Conservation (phyloP, 2,797 vertebrate species). For the Myoxocephalus aenaeus region DNA sequence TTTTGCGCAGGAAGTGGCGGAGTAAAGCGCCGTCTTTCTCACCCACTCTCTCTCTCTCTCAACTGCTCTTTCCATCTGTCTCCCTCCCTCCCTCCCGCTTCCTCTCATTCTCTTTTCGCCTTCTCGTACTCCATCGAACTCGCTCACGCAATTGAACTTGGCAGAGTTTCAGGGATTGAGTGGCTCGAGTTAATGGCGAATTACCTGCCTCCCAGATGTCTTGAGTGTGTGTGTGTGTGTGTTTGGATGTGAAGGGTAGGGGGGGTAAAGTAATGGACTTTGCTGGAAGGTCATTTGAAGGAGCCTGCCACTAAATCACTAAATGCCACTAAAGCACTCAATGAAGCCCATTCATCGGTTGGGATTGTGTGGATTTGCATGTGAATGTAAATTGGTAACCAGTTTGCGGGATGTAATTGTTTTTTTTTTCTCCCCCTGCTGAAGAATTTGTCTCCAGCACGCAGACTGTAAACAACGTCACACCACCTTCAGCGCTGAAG, state of each 20-base stretch:
- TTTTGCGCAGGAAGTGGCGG: slow-evolving; percentile 53
- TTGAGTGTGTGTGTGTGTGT: slow-evolving; percentile 41
- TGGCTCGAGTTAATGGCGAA: slow-evolving; percentile 74
- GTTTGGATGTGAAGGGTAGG: slow-evolving; percentile 1
- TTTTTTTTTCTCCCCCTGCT: slow-evolving; percentile 32
- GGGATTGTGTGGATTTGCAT: slow-evolving; percentile 55
- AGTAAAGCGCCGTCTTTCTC: slow-evolving; percentile 44
- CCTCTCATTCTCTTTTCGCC: slow-evolving; percentile 42
- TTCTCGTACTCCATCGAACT: slow-evolving; percentile 47
- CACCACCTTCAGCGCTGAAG: not conserved
- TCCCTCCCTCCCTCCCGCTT: slow-evolving; percentile 12
- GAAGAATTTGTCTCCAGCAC: slow-evolving; percentile 31
- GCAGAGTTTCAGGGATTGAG: slow-evolving; percentile 73
- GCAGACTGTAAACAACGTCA: not conserved
- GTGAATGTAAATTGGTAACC: slow-evolving; percentile 53
- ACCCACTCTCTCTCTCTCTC: slow-evolving; percentile 9
- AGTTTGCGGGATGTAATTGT: slow-evolving; percentile 52
- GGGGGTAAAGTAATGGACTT: slow-evolving; percentile 64
- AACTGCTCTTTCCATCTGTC: slow-evolving; percentile 59
- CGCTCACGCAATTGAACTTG: slow-evolving; percentile 67
- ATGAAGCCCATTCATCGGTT: slow-evolving; percentile 46
- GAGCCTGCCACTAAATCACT: slow-evolving; percentile 67
- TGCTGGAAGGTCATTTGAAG: slow-evolving; percentile 74
- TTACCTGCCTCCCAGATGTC: slow-evolving; percentile 69
- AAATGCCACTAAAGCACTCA: slow-evolving; percentile 56